These are phyloP conservation scores for Dasyprocta punctata DNA, from an alignment of 2,113 vertebrate genomes.

Conservation along the genomic window DNA sequence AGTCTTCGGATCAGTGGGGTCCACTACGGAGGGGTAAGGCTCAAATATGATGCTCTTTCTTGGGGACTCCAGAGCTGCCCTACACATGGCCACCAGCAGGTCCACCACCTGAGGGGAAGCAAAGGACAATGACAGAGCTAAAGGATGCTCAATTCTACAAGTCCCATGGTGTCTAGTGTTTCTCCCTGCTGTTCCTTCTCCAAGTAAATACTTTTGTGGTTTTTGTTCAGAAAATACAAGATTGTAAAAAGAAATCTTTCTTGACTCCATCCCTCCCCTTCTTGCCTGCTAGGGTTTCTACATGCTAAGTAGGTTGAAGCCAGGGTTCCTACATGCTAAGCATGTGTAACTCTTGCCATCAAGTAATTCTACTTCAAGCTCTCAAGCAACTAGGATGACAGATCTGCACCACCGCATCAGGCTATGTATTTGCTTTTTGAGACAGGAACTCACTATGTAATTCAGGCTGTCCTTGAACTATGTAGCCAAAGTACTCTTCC, in stretches of 20 bases:
- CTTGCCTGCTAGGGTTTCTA: background rate
- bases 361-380: background rate
- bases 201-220: background rate
- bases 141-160: background rate
- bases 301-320: background rate
- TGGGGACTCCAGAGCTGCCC: constrained; percentile 97
- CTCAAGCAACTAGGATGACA: background rate
- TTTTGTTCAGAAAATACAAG: constrained; percentile 44
- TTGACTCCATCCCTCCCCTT: background rate
- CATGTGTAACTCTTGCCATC: background rate
- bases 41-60: constrained; percentile 99
- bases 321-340: background rate
- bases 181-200: background rate
- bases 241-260: constrained; percentile 15
- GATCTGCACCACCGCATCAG: background rate
- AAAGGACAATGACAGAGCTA: background rate
- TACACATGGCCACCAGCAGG: constrained; percentile 98
- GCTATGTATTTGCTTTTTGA: background rate
- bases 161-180: background rate
- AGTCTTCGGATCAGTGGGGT: constrained; percentile 98
- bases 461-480: background rate
- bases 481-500: too few relatives aligned
- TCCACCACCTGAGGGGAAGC: constrained; percentile 93
- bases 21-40: constrained; percentile 98
- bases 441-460: background rate